Conservation (phyloP, 1,140 invertebrate genomes). For the Rhopalosiphum padi region DNA sequence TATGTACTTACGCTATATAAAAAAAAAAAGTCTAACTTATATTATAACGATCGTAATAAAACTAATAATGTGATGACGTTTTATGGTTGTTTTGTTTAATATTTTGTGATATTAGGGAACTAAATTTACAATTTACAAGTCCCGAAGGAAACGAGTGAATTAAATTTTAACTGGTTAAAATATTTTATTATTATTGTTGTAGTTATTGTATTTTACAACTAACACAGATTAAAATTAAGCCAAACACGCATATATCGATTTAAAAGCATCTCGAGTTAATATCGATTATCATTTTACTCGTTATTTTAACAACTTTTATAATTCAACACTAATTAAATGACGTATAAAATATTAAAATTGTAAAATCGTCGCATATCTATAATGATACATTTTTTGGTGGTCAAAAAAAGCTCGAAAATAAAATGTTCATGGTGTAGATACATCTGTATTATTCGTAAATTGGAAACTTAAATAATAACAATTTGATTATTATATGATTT, state of each 20-base stretch:
- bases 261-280: background rate
- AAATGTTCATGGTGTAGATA: background rate
- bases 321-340: background rate
- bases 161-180: background rate
- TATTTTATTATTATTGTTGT: slow-evolving; percentile 1
- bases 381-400: too few species aligned
- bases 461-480: background rate
- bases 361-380: background rate
- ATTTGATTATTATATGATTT: background rate
- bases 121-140: slow-evolving; percentile 20
- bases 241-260: background rate
- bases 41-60: background rate
- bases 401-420: too few species aligned
- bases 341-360: background rate
- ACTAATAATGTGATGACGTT: background rate
- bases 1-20: background rate
- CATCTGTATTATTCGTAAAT: background rate
- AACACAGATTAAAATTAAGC: background rate
- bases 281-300: background rate
- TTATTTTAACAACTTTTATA: background rate
- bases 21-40: background rate
- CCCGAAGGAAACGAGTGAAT: background rate
- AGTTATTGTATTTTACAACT: background rate
- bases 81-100: background rate
- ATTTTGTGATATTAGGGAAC: background rate